Conservation (phyloP, 2,113 vertebrate genomes). For the Peromyscus polionotus region DNA sequence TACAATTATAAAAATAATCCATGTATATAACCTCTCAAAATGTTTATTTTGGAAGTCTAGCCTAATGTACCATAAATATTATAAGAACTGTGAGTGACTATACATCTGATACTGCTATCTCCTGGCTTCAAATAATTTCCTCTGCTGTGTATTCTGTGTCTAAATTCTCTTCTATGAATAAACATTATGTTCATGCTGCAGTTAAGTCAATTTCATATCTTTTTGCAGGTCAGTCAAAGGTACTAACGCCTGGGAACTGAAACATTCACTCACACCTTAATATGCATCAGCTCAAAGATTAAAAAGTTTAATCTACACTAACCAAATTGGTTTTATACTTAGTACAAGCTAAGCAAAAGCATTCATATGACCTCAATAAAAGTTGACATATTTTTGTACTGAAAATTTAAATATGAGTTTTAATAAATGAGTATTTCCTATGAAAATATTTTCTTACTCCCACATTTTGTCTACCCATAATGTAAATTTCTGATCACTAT, state of each 20-base stretch:
- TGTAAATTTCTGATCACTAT: not conserved
- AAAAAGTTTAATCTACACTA: not conserved
- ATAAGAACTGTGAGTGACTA: not conserved
- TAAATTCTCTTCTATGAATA: constrained; percentile 19
- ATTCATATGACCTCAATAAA: not conserved
- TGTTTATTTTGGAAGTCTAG: not conserved
- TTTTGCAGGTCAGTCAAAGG: not conserved
- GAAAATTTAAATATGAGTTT: not conserved
- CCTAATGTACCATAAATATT: not conserved
- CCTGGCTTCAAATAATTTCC: not conserved
- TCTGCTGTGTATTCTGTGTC: not conserved
- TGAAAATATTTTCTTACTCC: not conserved
- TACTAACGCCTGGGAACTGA: not conserved
- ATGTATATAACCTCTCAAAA: not conserved
- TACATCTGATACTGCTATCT: not conserved
- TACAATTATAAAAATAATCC: not conserved
- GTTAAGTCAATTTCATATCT: not conserved
- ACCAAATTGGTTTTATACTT: not conserved
- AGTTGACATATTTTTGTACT: not conserved
- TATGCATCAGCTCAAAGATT: not conserved
- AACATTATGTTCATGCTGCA: not conserved
- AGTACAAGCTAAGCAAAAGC: not conserved
- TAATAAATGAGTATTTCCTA: not conserved
- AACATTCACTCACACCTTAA: not conserved
- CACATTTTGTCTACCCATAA: not conserved